These are phyloP conservation scores for Columba guinea DNA, from an alignment of 2,797 vertebrate species.

Conservation along the genomic window DNA sequence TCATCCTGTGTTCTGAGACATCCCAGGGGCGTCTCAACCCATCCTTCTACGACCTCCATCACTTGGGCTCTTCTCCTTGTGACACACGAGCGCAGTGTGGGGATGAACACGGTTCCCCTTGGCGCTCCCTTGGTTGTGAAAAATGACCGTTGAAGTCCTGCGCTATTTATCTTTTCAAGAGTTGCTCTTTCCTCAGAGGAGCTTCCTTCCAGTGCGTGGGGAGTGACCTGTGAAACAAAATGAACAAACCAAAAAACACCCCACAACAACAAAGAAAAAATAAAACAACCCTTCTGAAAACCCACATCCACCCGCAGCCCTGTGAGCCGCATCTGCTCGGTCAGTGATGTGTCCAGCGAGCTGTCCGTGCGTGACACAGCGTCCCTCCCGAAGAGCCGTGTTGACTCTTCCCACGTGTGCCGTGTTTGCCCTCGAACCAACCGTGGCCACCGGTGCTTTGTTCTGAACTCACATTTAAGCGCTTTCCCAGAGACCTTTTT, in stretches of 20 bases:
- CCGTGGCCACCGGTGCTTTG: not conserved
- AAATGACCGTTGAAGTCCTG: not conserved
- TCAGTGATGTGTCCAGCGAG: too few relatives aligned
- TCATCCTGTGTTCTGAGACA: not conserved
- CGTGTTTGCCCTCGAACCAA: not conserved
- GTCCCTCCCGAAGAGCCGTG: not conserved
- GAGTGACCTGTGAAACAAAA: not conserved
- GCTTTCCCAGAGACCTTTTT: not conserved
- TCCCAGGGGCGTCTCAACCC: not conserved
- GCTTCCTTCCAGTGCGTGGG: not conserved
- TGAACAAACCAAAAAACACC: too few relatives aligned
- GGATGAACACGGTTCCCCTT: not conserved
- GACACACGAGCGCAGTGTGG: rapidly evolving
- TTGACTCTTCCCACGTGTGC: not conserved
- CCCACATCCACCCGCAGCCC: not conserved
- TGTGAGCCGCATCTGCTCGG: too few relatives aligned
- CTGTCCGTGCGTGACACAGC: not conserved
- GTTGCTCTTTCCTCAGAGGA: not conserved
- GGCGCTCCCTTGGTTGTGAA: not conserved
- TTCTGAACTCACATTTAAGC: not conserved
- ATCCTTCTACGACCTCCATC: rapidly evolving
- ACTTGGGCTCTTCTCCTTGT: rapidly evolving
- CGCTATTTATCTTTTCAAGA: not conserved
- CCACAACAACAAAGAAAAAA: too few relatives aligned
- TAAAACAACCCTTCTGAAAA: not conserved